These are phyloP conservation scores for Dione juno DNA, from an alignment of 2,888 invertebrate genomes.

Conservation along the genomic window DNA sequence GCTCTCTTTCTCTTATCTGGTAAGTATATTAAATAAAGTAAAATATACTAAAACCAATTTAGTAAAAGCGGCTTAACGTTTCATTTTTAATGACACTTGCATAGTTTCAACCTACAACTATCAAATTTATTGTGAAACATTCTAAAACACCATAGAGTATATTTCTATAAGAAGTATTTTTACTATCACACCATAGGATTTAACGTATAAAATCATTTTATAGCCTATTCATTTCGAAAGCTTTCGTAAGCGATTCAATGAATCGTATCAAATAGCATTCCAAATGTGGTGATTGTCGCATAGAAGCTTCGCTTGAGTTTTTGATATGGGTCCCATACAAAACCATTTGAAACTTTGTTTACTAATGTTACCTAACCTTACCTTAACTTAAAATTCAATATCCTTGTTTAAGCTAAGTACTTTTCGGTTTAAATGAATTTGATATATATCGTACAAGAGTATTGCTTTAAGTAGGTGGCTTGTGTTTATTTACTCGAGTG, in stretches of 20 bases:
- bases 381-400: conserved; percentile 16
- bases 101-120: no score
- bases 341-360: conserved; percentile 40
- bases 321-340: conserved; percentile 43
- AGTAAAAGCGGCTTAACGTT: no score
- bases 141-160: no score
- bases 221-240: conserved; percentile 18
- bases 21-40: no score
- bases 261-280: conserved; percentile 35
- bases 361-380: conserved; percentile 14
- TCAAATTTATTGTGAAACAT: no score
- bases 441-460: conserved; percentile 10
- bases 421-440: conserved; percentile 4
- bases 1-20: no score
- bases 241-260: conserved; percentile 35
- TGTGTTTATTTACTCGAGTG: neutral
- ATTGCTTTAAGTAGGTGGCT: neutral
- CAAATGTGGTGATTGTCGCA: conserved; percentile 32
- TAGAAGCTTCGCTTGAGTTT: conserved; percentile 29
- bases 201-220: conserved; percentile 23
- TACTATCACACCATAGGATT: neutral
- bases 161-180: neutral
- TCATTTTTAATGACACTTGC: no score
- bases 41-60: no score
- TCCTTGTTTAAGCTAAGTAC: conserved; percentile 9